Evolutionary conservation across 2,888 invertebrate genomes (phyloP).

Genomic region (Hedya salicella): DNA sequence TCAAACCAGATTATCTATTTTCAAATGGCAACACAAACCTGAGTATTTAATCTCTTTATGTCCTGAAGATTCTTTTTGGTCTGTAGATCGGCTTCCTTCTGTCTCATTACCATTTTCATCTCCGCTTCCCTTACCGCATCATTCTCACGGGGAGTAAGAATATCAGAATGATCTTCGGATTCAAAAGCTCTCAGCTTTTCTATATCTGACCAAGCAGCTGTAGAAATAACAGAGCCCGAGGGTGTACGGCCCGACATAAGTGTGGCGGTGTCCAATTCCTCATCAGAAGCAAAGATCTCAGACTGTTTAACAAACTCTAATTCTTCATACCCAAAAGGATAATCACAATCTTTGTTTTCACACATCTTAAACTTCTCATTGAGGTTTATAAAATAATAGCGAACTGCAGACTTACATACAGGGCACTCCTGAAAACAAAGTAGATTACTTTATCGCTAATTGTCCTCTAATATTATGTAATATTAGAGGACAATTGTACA

Average conservation of each 20-base stretch:
- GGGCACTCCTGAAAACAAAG: constrained; percentile 65
- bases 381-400: constrained; percentile 62
- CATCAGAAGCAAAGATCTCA: constrained; percentile 47
- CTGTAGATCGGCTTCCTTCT: constrained; percentile 38
- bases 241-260: constrained; percentile 40
- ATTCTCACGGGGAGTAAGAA: constrained; percentile 18
- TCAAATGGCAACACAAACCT: constrained; percentile 45
- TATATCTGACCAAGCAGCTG: constrained; percentile 58
- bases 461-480: no score
- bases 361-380: constrained; percentile 70
- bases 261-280: constrained; percentile 50
- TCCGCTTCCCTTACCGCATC: constrained; percentile 37
- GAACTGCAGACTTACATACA: constrained; percentile 59
- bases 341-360: constrained; percentile 65
- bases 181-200: constrained; percentile 55
- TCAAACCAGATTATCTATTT: not conserved
- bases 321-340: constrained; percentile 67
- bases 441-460: not conserved
- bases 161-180: constrained; percentile 49
- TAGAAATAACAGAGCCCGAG: constrained; percentile 54
- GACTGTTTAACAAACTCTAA: constrained; percentile 58
- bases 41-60: constrained; percentile 56
- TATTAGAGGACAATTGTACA: no score
- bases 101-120: constrained; percentile 22
- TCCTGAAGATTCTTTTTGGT: constrained; percentile 55